Evolutionary conservation across 2,888 invertebrate species (phyloP).

Genomic region (Agonopterix alstromeriana): DNA sequence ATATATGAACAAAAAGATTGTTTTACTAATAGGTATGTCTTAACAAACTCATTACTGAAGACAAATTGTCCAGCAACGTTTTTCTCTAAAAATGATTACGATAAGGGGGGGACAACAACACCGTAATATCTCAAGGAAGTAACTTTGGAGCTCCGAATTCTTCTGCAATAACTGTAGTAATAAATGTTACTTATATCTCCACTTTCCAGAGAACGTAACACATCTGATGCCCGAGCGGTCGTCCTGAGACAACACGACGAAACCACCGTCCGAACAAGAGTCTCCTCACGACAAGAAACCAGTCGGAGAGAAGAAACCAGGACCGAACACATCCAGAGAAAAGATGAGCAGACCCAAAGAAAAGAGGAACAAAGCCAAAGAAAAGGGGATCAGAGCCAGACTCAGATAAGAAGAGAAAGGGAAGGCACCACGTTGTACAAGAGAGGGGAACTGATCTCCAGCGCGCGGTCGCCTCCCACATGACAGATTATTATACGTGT

Average conservation of each 20-base stretch:
- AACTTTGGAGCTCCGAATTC: no score
- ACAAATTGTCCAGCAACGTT: no score
- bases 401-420: constrained; percentile 11
- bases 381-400: constrained; percentile 23
- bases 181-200: not conserved
- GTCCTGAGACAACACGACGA: constrained; percentile 59
- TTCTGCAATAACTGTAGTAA: no score
- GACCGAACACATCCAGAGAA: constrained; percentile 13
- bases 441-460: constrained; percentile 87
- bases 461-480: constrained; percentile 76
- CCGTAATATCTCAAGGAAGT: no score
- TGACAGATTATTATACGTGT: constrained; percentile 50
- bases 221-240: constrained; percentile 60
- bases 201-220: constrained; percentile 65
- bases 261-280: constrained; percentile 68
- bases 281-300: constrained; percentile 30
- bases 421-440: constrained; percentile 80
- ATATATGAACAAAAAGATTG: no score
- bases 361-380: constrained; percentile 27
- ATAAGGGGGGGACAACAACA: no score
- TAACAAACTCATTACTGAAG: no score
- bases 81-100: no score
- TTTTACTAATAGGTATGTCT: no score
- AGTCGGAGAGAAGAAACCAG: constrained; percentile 13
- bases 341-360: constrained; percentile 33